Evolutionary conservation across 2,888 invertebrate genomes (phyloP), one percentile per base, ranked within the genome.

Genomic region (Chelonus formosanus): DNA sequence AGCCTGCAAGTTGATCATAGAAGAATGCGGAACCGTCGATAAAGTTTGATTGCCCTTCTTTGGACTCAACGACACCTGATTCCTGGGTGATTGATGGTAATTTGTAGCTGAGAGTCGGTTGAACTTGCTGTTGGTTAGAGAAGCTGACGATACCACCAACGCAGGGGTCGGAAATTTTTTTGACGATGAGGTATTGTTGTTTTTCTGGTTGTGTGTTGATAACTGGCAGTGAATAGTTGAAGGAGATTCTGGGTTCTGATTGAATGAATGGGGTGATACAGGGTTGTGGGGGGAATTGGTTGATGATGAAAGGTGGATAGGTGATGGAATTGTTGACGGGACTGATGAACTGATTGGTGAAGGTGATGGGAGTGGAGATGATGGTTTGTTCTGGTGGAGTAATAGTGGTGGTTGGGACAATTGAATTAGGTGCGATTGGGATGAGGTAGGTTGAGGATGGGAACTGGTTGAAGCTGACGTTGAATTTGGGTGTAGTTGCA

Each of bases 401-500:
- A 34, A 47, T 66, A 36, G 31, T 36, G 3, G 65, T 58, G 47
- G 77, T 10, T 57, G 63, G n/a, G 74, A 75, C 36, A 75, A 75
- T 64, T 64, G 71, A 65, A 70, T 72, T 74, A 47, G 78, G 61
- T 68, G 77, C 70, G 77, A 84, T 76, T 69, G 83, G 82, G 78
- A 81, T 80, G 76, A 83, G 80, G 75, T 81, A 78, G 73, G 81
- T 79, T 59, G 83, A 78, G 71, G 81, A 71, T 67, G 82, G 79
- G 67, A 80, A 73, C 71, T 81, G 78, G 62, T 75, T 73, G 79
- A 82, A 72, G 70, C 76, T 72, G 71, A 77, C 68, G 69, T 76
- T 70, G 74, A 76, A 61, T 68, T 69, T 70, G 76, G 70, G 60
- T 53, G 70, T 52, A 71, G 75, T 67, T 83, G 83, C 74, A 82